Percentiles rank a stretch among this genome's conserved stretches.
phyloP scores from a whole-genome alignment of 2,113 vertebrate species.

The Piprites chloris region DNA sequence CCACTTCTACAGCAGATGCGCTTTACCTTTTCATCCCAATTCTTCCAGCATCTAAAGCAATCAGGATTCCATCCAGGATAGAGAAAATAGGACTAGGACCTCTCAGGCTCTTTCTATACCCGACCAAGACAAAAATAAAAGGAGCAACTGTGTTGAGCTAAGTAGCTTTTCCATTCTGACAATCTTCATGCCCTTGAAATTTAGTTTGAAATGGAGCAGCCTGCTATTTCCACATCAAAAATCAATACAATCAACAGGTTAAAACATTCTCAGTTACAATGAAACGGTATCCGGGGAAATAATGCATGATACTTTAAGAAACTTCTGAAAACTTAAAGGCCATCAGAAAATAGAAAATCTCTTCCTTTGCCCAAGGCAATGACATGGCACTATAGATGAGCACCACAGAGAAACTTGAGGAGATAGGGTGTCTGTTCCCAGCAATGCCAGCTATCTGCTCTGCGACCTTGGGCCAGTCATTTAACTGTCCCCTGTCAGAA shows the following conservation, averaged over 20 bases:
- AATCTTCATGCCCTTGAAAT: conserved; percentile 52
- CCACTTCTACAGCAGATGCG: background rate
- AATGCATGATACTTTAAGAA: background rate
- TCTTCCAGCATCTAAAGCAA: background rate
- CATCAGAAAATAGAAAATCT: conserved; percentile 27
- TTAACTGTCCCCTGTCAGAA: background rate
- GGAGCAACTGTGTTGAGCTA: background rate
- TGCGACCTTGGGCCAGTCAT: background rate
- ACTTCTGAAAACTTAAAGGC: conserved; percentile 15
- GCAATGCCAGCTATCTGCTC: background rate
- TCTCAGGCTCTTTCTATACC: background rate
- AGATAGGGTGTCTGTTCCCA: background rate
- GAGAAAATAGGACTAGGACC: conserved; percentile 19
- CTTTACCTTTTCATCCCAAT: background rate
- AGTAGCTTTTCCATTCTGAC: conserved; percentile 52
- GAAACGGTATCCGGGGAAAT: conserved; percentile 37
- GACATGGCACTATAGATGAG: background rate
- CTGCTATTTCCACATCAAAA: conserved; percentile 53
- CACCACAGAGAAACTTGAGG: background rate
- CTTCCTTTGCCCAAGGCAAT: background rate
- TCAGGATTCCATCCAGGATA: background rate
- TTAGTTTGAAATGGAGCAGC: conserved; percentile 53
- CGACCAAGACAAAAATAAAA: conserved; percentile 44
- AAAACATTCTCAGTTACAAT: conserved; percentile 51
- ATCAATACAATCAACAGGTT: conserved; percentile 68